Evolutionary conservation across 2,888 invertebrate species (phyloP).

Genomic region (Seladonia tumulorum): DNA sequence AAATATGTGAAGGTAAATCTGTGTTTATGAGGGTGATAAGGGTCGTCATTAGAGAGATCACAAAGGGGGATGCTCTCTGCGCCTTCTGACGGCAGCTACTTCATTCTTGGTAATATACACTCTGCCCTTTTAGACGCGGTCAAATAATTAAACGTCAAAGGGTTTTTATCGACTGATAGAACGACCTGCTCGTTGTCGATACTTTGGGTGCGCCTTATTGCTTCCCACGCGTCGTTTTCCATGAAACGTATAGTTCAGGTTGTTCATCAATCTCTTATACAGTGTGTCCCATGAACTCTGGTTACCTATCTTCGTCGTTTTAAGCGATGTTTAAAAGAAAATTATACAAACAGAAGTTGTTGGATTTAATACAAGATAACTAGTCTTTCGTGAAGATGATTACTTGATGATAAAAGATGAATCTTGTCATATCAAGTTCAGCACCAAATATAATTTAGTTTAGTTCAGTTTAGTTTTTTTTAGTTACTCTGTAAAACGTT

Average conservation of each 20-base stretch:
- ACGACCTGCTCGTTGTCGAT: background rate
- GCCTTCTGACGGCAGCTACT: conserved; percentile 44
- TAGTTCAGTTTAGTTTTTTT: too few relatives aligned
- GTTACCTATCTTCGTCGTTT: background rate
- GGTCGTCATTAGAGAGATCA: conserved; percentile 68
- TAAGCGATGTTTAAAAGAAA: background rate
- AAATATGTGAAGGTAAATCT: conserved; percentile 69
- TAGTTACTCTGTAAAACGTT: background rate
- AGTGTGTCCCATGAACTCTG: background rate
- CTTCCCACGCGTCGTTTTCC: background rate
- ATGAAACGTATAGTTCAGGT: background rate
- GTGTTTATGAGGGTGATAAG: conserved; percentile 72
- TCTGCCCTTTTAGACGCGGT: conserved; percentile 20
- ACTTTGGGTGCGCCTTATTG: background rate
- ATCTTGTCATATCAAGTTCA: background rate
- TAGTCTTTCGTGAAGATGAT: too few relatives aligned
- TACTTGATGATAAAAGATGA: background rate
- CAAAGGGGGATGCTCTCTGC: conserved; percentile 58
- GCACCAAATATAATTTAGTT: background rate
- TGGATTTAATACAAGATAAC: background rate
- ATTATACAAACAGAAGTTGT: background rate
- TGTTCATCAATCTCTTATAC: background rate
- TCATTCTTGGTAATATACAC: conserved; percentile 40
- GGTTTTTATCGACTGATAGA: conserved; percentile 1
- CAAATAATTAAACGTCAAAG: conserved; percentile 34